These are phyloP conservation scores for Trachops cirrhosus DNA, from an alignment of 2,797 vertebrate genomes.

Conservation along the genomic window DNA sequence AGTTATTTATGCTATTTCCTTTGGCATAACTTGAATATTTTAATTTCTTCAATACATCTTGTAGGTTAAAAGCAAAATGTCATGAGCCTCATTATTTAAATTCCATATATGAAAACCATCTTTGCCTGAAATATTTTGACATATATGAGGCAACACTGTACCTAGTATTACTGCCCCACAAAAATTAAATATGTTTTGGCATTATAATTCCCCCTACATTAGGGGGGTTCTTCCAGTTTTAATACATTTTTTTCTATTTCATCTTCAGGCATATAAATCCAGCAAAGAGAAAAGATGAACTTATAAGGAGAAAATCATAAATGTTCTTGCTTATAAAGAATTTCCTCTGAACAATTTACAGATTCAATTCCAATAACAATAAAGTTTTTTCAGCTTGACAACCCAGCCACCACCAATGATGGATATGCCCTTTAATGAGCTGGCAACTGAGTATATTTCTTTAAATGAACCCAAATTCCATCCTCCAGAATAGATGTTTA, in stretches of 20 bases:
- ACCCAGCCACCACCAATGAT: neutral
- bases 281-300: neutral
- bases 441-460: neutral
- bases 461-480: neutral
- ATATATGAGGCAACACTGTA: neutral
- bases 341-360: constrained; percentile 21
- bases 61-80: constrained; percentile 59
- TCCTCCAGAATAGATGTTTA: neutral
- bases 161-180: neutral
- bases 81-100: constrained; percentile 62
- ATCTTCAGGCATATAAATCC: constrained; percentile 10
- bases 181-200: constrained; percentile 36
- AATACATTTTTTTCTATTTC: neutral
- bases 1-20: constrained; percentile 41
- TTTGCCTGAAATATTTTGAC: constrained; percentile 44
- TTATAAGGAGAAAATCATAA: constrained; percentile 33
- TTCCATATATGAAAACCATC: neutral
- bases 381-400: neutral
- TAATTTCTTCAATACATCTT: constrained; percentile 35
- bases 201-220: neutral
- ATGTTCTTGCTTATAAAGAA: neutral
- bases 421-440: neutral
- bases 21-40: constrained; percentile 52
- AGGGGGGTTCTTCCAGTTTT: neutral
- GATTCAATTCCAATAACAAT: neutral